Percentiles rank a stretch among this genome's conserved stretches.
Evolutionary conservation across 1,140 invertebrate genomes (phyloP).

Genomic region (Paraescarpia echinospica): DNA sequence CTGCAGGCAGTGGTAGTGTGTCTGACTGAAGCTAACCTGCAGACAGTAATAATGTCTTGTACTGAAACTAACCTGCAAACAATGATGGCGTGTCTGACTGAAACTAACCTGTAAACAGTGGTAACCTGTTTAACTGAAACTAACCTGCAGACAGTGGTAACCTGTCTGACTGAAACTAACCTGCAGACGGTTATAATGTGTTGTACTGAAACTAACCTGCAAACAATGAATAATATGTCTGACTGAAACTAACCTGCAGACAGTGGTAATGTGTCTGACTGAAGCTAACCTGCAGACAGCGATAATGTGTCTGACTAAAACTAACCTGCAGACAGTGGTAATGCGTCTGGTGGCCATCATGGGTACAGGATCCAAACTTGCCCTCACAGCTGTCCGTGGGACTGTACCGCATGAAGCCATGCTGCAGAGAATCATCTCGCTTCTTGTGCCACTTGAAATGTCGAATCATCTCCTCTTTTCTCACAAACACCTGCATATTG

Average conservation of each 20-base stretch:
- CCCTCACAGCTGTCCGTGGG: constrained; percentile 88
- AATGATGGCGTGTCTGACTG: too few species aligned
- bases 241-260: not conserved
- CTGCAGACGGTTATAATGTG: too few species aligned
- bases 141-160: constrained; percentile 12
- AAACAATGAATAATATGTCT: too few species aligned
- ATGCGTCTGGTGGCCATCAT: constrained; percentile 96
- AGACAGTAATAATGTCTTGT: not conserved
- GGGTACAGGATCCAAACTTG: constrained; percentile 75
- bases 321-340: constrained; percentile 91
- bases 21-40: not conserved
- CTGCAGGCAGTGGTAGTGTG: not conserved
- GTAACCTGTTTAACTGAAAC: not conserved
- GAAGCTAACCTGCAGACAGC: constrained; percentile 15
- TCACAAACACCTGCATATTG: constrained; percentile 76
- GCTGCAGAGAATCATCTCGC: constrained; percentile 91
- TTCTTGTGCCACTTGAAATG: constrained; percentile 99
- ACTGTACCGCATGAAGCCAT: constrained; percentile 94
- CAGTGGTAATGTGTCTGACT: not conserved
- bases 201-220: too few species aligned
- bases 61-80: too few species aligned
- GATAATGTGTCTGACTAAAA: not conserved
- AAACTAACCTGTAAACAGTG: too few species aligned
- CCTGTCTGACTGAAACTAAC: too few species aligned
- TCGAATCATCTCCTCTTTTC: constrained; percentile 98